These are phyloP conservation scores for Conistra vaccinii DNA, from an alignment of 2,888 invertebrate genomes.

Conservation along the genomic window DNA sequence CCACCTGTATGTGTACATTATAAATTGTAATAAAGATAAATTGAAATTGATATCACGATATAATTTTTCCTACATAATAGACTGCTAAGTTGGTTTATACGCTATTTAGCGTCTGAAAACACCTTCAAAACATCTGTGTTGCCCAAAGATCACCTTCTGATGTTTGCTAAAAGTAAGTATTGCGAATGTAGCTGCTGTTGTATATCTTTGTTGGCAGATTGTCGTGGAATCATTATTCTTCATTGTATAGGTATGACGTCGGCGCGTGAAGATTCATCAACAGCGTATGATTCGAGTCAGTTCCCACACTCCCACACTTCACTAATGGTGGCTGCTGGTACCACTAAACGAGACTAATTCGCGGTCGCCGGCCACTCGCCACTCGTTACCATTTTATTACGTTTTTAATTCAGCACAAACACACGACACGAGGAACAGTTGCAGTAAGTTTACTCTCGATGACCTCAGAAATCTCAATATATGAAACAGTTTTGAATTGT, in stretches of 20 bases:
- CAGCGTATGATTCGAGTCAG: conserved; percentile 10
- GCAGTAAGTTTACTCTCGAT: conserved; percentile 20
- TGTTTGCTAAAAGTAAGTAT: not conserved
- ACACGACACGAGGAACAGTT: not conserved
- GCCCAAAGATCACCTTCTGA: not conserved
- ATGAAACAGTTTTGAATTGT: not conserved
- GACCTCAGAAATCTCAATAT: not conserved
- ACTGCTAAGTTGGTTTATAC: not conserved
- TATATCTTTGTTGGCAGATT: not conserved
- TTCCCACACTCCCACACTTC: conserved; percentile 45
- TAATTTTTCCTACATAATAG: too few species aligned
- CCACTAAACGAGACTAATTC: conserved; percentile 61
- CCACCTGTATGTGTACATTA: too few species aligned
- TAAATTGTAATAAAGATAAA: too few species aligned
- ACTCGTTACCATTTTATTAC: conserved; percentile 60
- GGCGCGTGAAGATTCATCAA: conserved; percentile 8
- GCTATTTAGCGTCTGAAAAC: not conserved
- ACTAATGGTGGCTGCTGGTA: conserved; percentile 43
- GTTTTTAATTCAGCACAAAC: conserved; percentile 56
- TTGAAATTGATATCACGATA: too few species aligned
- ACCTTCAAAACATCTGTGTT: not conserved
- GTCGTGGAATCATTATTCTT: conserved; percentile 19
- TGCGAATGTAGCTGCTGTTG: not conserved
- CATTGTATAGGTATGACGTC: conserved; percentile 15
- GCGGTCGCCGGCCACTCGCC: conserved; percentile 43